Evolutionary conservation across 2,888 invertebrate species (phyloP).

Genomic region (Melanchra persicariae): DNA sequence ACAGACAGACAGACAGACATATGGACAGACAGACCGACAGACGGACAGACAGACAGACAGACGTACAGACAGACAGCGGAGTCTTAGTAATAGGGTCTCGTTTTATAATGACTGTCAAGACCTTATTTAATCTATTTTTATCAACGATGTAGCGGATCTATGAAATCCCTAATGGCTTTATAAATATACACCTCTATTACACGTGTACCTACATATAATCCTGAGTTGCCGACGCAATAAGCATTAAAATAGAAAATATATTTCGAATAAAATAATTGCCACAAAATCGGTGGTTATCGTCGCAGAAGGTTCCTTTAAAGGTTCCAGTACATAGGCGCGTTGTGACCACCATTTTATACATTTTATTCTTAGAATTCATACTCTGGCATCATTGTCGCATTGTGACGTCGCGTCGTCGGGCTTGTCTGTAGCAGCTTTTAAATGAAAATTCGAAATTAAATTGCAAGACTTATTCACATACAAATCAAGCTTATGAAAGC

Average conservation of each 20-base stretch:
- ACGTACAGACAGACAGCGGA: no score
- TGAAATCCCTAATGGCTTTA: not conserved
- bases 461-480: not conserved
- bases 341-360: not conserved
- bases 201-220: not conserved
- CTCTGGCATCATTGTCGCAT: not conserved
- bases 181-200: not conserved
- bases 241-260: not conserved
- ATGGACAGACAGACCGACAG: no score
- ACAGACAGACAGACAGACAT: no score
- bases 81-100: no score
- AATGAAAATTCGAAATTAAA: not conserved
- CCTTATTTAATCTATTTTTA: not conserved
- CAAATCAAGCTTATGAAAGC: conserved; percentile 29
- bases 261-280: not conserved
- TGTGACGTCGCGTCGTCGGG: not conserved
- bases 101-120: not conserved
- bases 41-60: no score
- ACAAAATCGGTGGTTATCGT: not conserved
- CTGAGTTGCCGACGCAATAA: not conserved
- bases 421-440: not conserved
- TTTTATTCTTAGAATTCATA: not conserved
- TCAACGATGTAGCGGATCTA: not conserved
- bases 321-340: not conserved
- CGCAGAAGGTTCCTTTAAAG: no score